Evolutionary conservation across 2,113 vertebrate species (phyloP).

Genomic region (Tragelaphus scriptus): DNA sequence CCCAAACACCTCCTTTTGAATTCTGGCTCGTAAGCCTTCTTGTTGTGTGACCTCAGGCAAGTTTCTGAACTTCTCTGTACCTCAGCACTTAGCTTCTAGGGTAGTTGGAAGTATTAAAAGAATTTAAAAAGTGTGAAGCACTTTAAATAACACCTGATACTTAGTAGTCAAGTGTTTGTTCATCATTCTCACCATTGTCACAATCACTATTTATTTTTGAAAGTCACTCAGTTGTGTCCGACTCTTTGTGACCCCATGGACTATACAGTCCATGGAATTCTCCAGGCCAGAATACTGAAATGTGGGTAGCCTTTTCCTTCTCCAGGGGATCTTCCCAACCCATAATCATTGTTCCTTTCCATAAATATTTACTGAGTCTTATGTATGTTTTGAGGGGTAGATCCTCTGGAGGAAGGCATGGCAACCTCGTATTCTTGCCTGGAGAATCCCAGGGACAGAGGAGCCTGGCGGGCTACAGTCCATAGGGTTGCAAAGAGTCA

Average conservation of each 20-base stretch:
- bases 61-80: not conserved
- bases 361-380: not conserved
- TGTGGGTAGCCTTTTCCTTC: not conserved
- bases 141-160: not conserved
- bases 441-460: not conserved
- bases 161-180: not conserved
- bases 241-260: not conserved
- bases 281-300: not conserved
- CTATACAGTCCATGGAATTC: not conserved
- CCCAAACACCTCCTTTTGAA: not conserved
- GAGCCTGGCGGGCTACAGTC: not conserved
- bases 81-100: not conserved
- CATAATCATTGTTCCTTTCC: not conserved
- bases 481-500: not conserved
- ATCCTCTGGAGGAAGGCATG: not conserved
- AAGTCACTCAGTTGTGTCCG: not conserved
- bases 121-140: not conserved
- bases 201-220: not conserved
- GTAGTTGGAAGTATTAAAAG: not conserved
- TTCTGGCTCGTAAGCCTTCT: not conserved
- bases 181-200: not conserved
- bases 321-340: not conserved
- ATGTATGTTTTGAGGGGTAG: not conserved
- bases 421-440: not conserved
- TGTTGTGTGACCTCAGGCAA: not conserved